Percentiles rank a stretch among this genome's conserved stretches.
These are phyloP conservation scores for Callithrix jacchus DNA, from an alignment of 2,113 vertebrate species.

Conservation along the genomic window DNA sequence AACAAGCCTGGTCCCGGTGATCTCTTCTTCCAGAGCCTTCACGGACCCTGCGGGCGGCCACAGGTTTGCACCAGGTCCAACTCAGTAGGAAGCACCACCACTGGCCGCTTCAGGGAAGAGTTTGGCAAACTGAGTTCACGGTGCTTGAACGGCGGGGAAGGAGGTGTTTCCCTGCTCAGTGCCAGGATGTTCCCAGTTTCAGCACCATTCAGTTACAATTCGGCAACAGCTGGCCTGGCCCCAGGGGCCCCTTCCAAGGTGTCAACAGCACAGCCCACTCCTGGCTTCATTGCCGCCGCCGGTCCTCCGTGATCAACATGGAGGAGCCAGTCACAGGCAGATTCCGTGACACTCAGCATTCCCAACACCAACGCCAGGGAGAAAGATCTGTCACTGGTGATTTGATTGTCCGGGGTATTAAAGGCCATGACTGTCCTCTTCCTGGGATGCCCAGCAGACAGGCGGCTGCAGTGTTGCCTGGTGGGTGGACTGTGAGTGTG, in stretches of 20 bases:
- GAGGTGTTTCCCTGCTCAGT: background rate
- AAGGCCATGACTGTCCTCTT: background rate
- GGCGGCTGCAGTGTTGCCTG: accelerated
- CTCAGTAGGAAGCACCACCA: background rate
- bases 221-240: background rate
- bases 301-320: background rate
- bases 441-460: background rate
- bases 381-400: background rate
- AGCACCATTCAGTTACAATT: background rate
- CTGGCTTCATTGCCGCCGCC: background rate
- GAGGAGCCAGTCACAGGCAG: background rate
- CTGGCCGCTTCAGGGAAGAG: accelerated
- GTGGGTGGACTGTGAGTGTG: too few relatives aligned
- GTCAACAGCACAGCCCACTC: background rate
- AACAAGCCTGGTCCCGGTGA: background rate
- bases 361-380: background rate
- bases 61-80: too few relatives aligned
- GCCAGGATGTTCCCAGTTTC: background rate
- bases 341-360: background rate
- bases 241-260: background rate
- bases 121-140: background rate
- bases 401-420: background rate
- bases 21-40: background rate
- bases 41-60: background rate
- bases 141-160: background rate